Evolutionary conservation across 2,113 vertebrate species (phyloP).

Genomic region (Benitochromis conjunctus): DNA sequence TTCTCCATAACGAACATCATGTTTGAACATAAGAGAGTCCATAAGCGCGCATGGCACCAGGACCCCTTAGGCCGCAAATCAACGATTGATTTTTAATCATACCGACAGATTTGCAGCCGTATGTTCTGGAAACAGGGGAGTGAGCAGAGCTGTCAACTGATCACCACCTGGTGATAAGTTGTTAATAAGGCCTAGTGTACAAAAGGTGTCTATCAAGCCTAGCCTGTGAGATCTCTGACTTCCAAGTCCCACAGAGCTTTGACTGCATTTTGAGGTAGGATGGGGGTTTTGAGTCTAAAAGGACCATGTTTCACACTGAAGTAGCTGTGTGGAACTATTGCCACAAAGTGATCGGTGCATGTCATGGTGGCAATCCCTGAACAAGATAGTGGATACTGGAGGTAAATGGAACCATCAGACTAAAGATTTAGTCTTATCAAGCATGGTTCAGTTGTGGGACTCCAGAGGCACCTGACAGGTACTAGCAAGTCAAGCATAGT

Average conservation of each 20-base stretch:
- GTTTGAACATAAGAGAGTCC: neutral
- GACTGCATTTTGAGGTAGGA: no score
- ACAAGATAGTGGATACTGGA: neutral
- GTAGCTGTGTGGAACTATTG: no score
- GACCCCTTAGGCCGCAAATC: neutral
- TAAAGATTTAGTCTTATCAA: neutral
- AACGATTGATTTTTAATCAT: neutral
- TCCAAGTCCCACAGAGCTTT: no score
- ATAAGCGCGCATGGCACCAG: neutral
- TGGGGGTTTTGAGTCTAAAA: no score
- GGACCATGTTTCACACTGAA: no score
- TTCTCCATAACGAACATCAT: neutral
- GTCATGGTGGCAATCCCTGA: neutral
- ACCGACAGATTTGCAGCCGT: neutral
- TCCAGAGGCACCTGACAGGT: neutral
- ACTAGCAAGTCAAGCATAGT: neutral
- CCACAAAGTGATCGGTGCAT: no score
- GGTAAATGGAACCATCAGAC: neutral
- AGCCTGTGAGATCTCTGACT: no score
- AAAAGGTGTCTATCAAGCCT: no score
- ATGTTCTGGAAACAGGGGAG: neutral
- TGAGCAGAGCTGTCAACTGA: no score
- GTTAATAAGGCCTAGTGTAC: no score
- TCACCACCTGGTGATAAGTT: no score
- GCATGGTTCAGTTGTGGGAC: neutral